Conservation (phyloP, 2,797 vertebrate species). For the Catharus ustulatus region DNA sequence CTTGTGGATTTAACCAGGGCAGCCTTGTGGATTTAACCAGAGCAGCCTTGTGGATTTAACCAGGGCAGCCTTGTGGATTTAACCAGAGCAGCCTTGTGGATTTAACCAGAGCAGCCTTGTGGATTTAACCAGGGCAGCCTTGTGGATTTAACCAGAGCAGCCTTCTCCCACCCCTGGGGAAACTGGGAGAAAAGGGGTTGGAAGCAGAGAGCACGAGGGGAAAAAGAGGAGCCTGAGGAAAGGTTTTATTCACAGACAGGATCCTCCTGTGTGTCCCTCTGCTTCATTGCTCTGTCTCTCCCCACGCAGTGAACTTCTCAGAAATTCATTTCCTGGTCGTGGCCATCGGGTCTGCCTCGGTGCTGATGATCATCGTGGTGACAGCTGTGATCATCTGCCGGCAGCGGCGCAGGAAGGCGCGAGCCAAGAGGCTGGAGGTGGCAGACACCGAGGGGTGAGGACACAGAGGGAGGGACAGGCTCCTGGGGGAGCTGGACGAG, state of each 20-base stretch:
- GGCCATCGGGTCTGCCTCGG: slow-evolving; percentile 82
- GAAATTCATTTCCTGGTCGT: slow-evolving; percentile 85
- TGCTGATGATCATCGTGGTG: slow-evolving; percentile 81
- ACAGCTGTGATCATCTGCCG: slow-evolving; percentile 74
- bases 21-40: neutral
- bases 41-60: no score
- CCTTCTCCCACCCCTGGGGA: neutral
- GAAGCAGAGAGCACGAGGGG: neutral
- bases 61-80: neutral
- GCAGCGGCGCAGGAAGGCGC: slow-evolving; percentile 73
- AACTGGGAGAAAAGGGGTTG: neutral
- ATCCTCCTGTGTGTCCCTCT: neutral
- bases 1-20: accelerated
- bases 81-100: accelerated
- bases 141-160: accelerated
- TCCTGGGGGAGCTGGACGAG: neutral
- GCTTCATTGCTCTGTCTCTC: neutral
- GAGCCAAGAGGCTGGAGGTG: slow-evolving; percentile 47
- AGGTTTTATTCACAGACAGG: neutral
- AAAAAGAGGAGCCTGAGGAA: neutral
- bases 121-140: no score
- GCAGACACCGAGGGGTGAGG: slow-evolving; percentile 74
- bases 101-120: accelerated
- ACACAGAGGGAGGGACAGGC: neutral
- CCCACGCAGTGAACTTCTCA: slow-evolving; percentile 74